Base-by-base conservation (phyloP, 2,797 vertebrate genomes). In the Esox masquinongy region DNA sequence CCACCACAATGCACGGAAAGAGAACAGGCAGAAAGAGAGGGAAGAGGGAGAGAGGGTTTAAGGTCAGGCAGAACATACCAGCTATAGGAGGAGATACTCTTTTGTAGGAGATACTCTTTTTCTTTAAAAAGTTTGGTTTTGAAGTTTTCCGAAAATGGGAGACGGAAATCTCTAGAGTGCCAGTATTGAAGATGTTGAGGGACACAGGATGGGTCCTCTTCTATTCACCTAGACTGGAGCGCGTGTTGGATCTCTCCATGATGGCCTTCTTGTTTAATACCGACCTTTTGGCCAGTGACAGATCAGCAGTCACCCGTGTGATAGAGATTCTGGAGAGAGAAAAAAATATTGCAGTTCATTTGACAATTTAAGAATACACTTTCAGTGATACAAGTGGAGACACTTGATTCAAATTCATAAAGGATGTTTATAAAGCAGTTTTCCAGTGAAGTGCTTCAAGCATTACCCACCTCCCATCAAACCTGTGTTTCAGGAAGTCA, bases 231-330 rank as follows among this genome's bases (percentile, higher is more conserved):
- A 99, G 93, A 93, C 95, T 99, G 84, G 96, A 97, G 81, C 97
- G 97, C 2, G 96, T 95, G 74, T 97, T 97, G 85, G 97, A 97
- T 78, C 96, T 95, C 88, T 99, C 97, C 78, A 99, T 97, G 88
- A 98, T 98, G 78, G 96, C 95, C 88, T 97, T 97, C 89, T 98
- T 98, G 93, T 97, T 98, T 85, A 99, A 95, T 85, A 99, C 94
- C 0, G 97, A 98, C 72, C 96, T 95, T 83, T 99, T 99, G 36
- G 97, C 97, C 90, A 99, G 86, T 0, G 97, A 99, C 84, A 99
- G 94, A 92, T 99, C 97, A 2, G 97, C 97, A 0, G 97, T 98
- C 90, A 99, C 97, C 36, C 97, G 94, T 17, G 97, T 99, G 86
- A 99, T 98, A 79, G 97, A 97, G 93, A 98, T 97, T 91, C 97